Evolutionary conservation across 2,888 invertebrate species (phyloP).

Genomic region (Tenthredo distinguenda): DNA sequence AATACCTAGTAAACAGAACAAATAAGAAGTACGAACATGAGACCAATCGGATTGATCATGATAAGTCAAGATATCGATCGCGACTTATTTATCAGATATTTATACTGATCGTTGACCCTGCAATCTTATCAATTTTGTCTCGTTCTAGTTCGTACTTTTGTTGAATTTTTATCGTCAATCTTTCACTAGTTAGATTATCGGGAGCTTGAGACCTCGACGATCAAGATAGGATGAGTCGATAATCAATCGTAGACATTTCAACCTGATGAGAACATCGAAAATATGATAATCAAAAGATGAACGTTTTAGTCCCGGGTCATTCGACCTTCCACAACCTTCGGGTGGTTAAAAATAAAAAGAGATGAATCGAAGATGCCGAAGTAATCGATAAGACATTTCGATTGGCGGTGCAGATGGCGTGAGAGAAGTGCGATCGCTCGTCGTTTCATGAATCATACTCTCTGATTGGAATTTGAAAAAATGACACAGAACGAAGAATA

Average conservation of each 20-base stretch:
- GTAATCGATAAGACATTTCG: constrained; percentile 11
- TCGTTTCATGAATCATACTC: neutral
- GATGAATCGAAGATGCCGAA: constrained; percentile 9
- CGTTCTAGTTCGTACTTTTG: neutral
- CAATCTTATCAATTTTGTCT: neutral
- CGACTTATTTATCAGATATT: neutral
- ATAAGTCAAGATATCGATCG: neutral
- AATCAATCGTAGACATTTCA: neutral
- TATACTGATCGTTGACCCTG: neutral
- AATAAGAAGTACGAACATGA: neutral
- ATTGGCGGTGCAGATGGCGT: neutral
- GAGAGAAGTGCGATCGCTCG: neutral
- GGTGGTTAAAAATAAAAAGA: constrained; percentile 21
- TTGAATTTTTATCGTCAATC: neutral
- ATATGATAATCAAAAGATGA: constrained; percentile 28
- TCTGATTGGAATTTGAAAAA: neutral
- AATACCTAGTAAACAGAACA: neutral
- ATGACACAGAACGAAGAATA: constrained; percentile 29
- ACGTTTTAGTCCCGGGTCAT: neutral
- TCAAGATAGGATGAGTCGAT: neutral
- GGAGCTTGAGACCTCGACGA: neutral
- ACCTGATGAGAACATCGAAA: neutral
- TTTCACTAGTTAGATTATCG: neutral
- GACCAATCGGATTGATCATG: neutral
- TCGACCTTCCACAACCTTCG: constrained; percentile 4